phyloP scores from a whole-genome alignment of 2,888 invertebrate species.

The Himalopsyche japonica region DNA sequence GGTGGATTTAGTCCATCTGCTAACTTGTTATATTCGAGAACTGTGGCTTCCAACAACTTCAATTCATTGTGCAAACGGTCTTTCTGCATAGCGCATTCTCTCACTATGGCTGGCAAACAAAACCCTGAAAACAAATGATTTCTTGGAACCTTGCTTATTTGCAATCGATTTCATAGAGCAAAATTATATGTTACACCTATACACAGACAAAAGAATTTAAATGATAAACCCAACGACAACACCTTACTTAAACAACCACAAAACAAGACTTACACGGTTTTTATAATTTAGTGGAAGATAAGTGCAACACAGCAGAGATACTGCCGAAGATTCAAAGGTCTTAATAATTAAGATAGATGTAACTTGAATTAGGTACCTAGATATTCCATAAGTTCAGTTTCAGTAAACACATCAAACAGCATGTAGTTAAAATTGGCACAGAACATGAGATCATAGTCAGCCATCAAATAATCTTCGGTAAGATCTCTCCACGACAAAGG shows the following conservation, averaged over 20 bases:
- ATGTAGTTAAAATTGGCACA: slow-evolving; percentile 67
- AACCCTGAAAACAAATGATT: slow-evolving; percentile 46
- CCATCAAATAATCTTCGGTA: slow-evolving; percentile 67
- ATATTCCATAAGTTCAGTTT: slow-evolving; percentile 75
- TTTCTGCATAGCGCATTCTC: slow-evolving; percentile 65
- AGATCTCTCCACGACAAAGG: slow-evolving; percentile 70
- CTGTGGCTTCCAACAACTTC: slow-evolving; percentile 63
- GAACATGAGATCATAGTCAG: slow-evolving; percentile 70
- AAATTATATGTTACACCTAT: background rate
- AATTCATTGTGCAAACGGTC: slow-evolving; percentile 67
- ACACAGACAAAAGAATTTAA: background rate
- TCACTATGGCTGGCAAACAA: slow-evolving; percentile 55
- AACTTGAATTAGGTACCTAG: slow-evolving; percentile 58
- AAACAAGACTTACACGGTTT: too few species aligned
- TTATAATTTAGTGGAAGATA: too few species aligned
- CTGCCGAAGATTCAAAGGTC: too few species aligned
- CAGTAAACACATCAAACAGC: slow-evolving; percentile 70
- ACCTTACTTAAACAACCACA: too few species aligned
- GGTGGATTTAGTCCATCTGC: slow-evolving; percentile 68
- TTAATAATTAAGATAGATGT: background rate
- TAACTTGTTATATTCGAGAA: slow-evolving; percentile 68
- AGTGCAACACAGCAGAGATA: too few species aligned
- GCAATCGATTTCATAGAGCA: background rate
- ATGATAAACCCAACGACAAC: background rate
- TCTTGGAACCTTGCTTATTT: background rate